phyloP scores from a whole-genome alignment of 2,888 invertebrate species.

The Drosophila putrida region DNA sequence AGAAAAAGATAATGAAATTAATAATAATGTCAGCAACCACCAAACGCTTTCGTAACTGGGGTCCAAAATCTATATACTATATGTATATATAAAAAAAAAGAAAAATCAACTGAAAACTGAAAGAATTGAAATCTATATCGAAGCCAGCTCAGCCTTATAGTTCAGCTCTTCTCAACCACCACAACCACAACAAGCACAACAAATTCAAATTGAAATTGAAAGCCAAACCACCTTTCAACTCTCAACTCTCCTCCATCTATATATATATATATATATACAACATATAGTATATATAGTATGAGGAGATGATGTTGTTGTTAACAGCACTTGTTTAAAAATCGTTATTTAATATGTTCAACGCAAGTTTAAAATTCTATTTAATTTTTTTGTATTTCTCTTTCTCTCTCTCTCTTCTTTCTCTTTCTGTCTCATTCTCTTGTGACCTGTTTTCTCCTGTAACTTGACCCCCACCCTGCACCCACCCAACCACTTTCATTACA shows the following conservation, averaged over 20 bases:
- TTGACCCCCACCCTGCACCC: not conserved
- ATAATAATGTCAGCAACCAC: slow-evolving; percentile 10
- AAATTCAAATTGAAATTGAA: slow-evolving; percentile 4
- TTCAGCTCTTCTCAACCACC: slow-evolving; percentile 22
- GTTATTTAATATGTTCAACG: slow-evolving; percentile 24
- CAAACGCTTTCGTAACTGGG: slow-evolving; percentile 25
- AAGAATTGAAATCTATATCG: not conserved
- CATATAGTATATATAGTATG: not conserved
- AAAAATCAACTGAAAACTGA: not conserved
- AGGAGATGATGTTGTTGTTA: slow-evolving; percentile 10
- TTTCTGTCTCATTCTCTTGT: slow-evolving; percentile 29
- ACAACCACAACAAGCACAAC: slow-evolving; percentile 20
- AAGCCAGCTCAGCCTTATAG: slow-evolving; percentile 1
- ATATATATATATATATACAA: no score
- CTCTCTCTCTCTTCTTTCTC: slow-evolving; percentile 30
- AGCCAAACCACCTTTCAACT: slow-evolving; percentile 34
- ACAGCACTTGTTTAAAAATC: slow-evolving; percentile 31
- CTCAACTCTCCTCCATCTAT: slow-evolving; percentile 26
- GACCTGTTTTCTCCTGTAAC: slow-evolving; percentile 8
- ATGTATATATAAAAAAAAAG: slow-evolving; percentile 1
- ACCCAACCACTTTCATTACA: slow-evolving; percentile 70
- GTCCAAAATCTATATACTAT: slow-evolving; percentile 2
- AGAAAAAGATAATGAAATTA: no score
- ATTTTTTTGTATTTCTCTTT: slow-evolving; percentile 61
- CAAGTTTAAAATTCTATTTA: slow-evolving; percentile 58